Evolutionary conservation across 2,113 vertebrate species (phyloP), one percentile per base, ranked within the genome.

Genomic region (Montifringilla adamsi): DNA sequence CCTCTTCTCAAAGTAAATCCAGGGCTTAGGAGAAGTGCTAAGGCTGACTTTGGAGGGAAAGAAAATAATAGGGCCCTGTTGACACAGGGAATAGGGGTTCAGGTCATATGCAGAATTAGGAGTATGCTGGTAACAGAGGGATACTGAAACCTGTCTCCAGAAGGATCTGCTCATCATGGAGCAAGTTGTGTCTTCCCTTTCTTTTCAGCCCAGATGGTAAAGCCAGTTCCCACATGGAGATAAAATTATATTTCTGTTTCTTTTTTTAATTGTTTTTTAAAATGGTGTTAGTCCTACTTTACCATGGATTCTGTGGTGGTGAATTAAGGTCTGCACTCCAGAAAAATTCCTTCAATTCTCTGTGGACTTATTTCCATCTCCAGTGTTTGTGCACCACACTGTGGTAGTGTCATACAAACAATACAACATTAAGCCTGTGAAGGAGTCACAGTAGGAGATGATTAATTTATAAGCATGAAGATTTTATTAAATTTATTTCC

Each of bases 341-440:
- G 35, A 95, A 70, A 7, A 87, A 43, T 43, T 76, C 28, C 41
- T 58, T 46, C 33, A 82, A 39, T 70, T 55, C 63, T 63, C 53
- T 59, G 9, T 35, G 23, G 67, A 66, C 43, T 49, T 19, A 28
- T 53, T 93, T 74, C 84, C 27, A 63, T 88, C 30, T 62, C 52
- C 70, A 64, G 31, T 74, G 55, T 69, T 93, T 90, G 84, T 91
- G 88, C 79, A 90, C 68, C 89, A 88, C 90, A 59, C 78, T 58
- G 70, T 90, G 82, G 89, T 90, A 47, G 47, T 67, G 55, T 67
- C 50, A 1, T n/a, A 80, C 55, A 63, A 85, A 59, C 24, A 77
- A 28, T 41, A 9, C 5, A 26, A 50, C 17, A 10, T 22, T 22
- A 69, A 63, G 19, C 24, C 66, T 16, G 6, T 52, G 58, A 50